Base-by-base conservation (phyloP, 2,113 vertebrate species). In the Puntigrus tetrazona region DNA sequence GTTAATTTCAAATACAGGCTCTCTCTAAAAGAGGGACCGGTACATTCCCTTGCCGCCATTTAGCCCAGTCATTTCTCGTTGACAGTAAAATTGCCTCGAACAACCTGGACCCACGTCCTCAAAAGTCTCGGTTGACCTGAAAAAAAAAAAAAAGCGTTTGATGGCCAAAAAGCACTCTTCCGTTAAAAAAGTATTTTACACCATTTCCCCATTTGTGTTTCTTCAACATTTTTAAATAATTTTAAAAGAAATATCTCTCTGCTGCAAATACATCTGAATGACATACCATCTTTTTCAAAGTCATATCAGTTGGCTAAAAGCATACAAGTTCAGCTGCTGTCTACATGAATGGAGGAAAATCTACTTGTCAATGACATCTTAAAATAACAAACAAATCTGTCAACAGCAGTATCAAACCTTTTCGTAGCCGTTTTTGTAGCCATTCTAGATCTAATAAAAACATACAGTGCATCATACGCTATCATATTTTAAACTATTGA, bases 1-100 rank as follows among this genome's bases (percentile, higher is more conserved):
- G 65, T 88, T 88, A 73, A 88, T 83, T 84, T 88, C 79, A 84
- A 84, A 86, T 27, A 14, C 63, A 86, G 82, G 63, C 55, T 65
- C 81, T 86, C 84, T 84, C 43, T 34, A 59, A 67, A 43, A 55
- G 81, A 57, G 63, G 76, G n/a, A 73, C 31, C 41, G 52, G 20
- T 11, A 36, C 7, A 34, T 25, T 59, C 65, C 50, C n/a, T 27
- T 45, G n/a, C 47, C 27, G 34, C 52, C 36, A 9, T 83, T 67
- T 47, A 50, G 27, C 11, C 63, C 72, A 70, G 31, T 4, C 38
- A 78, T 63, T 65, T 59, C 10, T 14, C 9, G 2, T 5, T 81
- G 77, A 57, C 11, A 36, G 43, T 70, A 43, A 61, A 47, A 63
- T 29, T 79, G 34, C 57, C n/a, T 27, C 6, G 34, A 78, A 61